phyloP scores from a whole-genome alignment of 2,797 vertebrate genomes.

The Notolepis coatsorum region DNA sequence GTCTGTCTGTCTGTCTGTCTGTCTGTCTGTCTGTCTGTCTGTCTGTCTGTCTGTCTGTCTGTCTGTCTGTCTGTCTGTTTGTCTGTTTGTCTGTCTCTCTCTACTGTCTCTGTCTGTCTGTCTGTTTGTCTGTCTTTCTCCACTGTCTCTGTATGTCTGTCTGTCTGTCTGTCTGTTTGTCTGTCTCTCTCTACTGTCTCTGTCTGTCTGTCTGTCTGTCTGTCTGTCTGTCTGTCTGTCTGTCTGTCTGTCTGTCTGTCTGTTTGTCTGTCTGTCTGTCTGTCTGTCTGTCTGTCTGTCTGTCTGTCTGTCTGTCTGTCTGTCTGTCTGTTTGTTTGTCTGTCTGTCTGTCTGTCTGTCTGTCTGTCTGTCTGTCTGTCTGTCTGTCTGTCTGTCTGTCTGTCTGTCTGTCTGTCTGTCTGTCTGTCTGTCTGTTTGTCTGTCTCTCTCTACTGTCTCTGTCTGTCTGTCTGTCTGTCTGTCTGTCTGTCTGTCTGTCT shows the following conservation, averaged over 20 bases:
- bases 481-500: background rate
- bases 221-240: background rate
- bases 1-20: background rate
- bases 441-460: too few relatives aligned
- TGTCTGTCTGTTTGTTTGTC: background rate
- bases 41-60: too few relatives aligned
- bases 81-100: background rate
- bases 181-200: background rate
- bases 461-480: too few relatives aligned
- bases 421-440: background rate
- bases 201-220: background rate
- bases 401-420: background rate
- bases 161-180: background rate
- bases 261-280: background rate
- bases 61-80: background rate
- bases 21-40: background rate
- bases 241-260: background rate
- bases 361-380: background rate
- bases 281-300: background rate
- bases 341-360: background rate
- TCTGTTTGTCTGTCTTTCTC: background rate
- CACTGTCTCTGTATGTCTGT: too few relatives aligned
- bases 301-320: background rate
- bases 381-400: background rate
- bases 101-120: background rate